These are phyloP conservation scores for Panthera leo DNA, from an alignment of 2,113 vertebrate species.

Conservation along the genomic window DNA sequence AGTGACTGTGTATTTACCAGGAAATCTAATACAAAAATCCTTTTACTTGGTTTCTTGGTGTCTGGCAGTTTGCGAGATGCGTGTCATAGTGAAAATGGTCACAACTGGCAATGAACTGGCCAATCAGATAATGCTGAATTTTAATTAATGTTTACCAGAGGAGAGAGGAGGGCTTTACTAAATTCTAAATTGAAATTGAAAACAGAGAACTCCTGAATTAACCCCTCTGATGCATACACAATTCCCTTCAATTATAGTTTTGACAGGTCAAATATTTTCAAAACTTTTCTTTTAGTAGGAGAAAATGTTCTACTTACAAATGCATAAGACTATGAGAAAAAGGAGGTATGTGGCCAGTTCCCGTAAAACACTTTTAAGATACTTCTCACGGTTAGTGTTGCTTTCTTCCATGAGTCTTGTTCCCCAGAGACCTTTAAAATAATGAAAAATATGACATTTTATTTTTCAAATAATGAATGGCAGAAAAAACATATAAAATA, in stretches of 20 bases:
- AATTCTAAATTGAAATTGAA: not conserved
- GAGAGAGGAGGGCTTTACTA: not conserved
- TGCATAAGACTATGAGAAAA: constrained; percentile 93
- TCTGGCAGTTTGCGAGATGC: not conserved
- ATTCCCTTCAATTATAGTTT: not conserved
- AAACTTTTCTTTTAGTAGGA: not conserved
- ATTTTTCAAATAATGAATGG: not conserved
- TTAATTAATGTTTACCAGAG: not conserved
- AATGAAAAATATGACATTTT: constrained; percentile 18
- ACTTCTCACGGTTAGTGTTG: constrained; percentile 92
- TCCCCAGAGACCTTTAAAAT: constrained; percentile 95
- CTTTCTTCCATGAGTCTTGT: constrained; percentile 95
- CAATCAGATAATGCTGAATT: not conserved
- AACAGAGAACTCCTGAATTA: not conserved
- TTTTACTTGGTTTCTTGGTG: not conserved
- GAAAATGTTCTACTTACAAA: constrained; percentile 88
- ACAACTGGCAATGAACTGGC: not conserved
- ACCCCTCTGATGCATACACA: not conserved
- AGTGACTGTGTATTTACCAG: not conserved
- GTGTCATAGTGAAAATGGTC: not conserved
- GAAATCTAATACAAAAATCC: not conserved
- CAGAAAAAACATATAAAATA: constrained; percentile 25
- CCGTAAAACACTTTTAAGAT: constrained; percentile 92
- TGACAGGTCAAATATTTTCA: not conserved
- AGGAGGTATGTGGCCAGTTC: constrained; percentile 93